Conservation (phyloP, 23 tunicate species). For the Clavelina lepadiformis region DNA sequence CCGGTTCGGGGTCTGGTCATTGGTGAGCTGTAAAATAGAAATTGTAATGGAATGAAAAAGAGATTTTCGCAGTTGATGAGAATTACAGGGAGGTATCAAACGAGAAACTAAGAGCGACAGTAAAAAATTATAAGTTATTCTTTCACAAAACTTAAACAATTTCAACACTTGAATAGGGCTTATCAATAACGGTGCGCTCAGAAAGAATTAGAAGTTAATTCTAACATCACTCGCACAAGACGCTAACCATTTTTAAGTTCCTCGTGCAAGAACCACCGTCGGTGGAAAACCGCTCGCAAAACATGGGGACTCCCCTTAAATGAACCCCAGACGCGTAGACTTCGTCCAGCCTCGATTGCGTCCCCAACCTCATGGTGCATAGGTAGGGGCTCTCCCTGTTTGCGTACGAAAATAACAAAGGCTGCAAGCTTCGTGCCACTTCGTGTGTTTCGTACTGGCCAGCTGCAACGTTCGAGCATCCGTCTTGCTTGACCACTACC, state of each 20-base stretch:
- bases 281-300: constrained; percentile 83
- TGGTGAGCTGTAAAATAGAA: constrained; percentile 24
- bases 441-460: constrained; percentile 96
- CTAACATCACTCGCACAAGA: no score
- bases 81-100: no score
- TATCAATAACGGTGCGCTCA: no score
- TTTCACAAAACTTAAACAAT: no score
- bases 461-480: constrained; percentile 38
- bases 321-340: background rate
- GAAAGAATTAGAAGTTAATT: no score
- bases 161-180: no score
- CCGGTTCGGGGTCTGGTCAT: constrained; percentile 69
- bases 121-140: no score
- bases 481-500: constrained; percentile 81
- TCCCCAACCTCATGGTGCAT: constrained; percentile 90
- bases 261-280: constrained; percentile 97
- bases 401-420: constrained; percentile 83
- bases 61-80: no score
- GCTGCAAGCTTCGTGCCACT: constrained; percentile 75
- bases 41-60: background rate
- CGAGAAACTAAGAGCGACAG: no score
- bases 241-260: constrained; percentile 61
- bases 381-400: constrained; percentile 66
- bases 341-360: constrained; percentile 18
- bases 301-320: constrained; percentile 20